Conservation (phyloP, 2,797 vertebrate species). For the Fundulus diaphanus region DNA sequence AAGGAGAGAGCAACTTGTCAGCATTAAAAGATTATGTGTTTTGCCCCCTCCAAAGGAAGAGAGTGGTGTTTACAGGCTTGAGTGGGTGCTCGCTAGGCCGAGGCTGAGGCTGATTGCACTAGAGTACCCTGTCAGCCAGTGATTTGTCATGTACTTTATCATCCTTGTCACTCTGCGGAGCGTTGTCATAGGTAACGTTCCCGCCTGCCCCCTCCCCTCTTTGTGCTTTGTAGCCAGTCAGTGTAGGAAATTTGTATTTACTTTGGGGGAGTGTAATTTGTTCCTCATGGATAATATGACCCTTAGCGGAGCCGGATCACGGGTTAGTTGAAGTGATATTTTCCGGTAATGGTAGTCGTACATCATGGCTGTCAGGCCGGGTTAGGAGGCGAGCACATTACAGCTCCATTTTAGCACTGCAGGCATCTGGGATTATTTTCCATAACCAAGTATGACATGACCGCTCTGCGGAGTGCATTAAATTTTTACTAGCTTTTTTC, state of each 20-base stretch:
- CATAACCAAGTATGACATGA: conserved; percentile 99
- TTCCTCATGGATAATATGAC: conserved; percentile 99
- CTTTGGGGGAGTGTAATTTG: conserved; percentile 99
- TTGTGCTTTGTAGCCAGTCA: conserved; percentile 87
- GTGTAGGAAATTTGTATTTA: conserved; percentile 99
- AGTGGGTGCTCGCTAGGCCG: conserved; percentile 81
- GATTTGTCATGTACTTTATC: conserved; percentile 93
- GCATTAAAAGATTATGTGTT: conserved; percentile 84
- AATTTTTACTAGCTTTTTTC: conserved; percentile 97
- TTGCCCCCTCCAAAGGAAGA: conserved; percentile 83
- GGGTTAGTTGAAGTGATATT: conserved; percentile 99
- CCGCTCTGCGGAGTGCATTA: conserved; percentile 99
- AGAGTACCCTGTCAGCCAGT: conserved; percentile 83
- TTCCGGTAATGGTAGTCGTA: conserved; percentile 99
- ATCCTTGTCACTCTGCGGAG: conserved; percentile 87
- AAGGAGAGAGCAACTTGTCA: conserved; percentile 79
- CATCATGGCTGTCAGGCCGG: conserved; percentile 99
- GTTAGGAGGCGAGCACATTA: conserved; percentile 99
- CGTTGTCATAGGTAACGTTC: conserved; percentile 83
- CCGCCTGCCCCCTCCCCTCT: conserved; percentile 72
- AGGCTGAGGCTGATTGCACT: conserved; percentile 85
- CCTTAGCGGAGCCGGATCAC: conserved; percentile 99
- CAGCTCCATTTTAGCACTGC: conserved; percentile 99
- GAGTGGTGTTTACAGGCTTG: conserved; percentile 86
- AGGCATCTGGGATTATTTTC: conserved; percentile 99